phyloP scores from a whole-genome alignment of 1,140 invertebrate genomes.

The Dendroctonus valens region DNA sequence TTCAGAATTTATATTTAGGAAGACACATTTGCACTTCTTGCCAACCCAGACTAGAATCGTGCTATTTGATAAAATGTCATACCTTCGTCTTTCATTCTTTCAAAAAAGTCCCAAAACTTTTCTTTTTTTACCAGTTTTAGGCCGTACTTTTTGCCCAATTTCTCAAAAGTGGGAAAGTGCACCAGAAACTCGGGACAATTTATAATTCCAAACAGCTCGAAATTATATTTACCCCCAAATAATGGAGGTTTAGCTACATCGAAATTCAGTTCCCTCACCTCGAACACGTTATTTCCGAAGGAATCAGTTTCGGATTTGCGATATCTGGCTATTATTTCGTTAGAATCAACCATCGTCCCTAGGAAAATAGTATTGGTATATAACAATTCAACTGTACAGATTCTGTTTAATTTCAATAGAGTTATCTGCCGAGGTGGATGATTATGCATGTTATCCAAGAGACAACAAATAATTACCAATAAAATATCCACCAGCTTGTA shows the following conservation, averaged over 20 bases:
- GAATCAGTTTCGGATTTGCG: conserved; percentile 58
- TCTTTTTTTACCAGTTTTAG: conserved; percentile 73
- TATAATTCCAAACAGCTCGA: conserved; percentile 92
- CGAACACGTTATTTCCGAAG: conserved; percentile 89
- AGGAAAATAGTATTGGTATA: conserved; percentile 48
- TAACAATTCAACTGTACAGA: neutral
- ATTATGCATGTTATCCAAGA: neutral
- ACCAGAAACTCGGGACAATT: conserved; percentile 99
- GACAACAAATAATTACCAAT: conserved; percentile 62
- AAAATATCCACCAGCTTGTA: conserved; percentile 89
- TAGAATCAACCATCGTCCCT: conserved; percentile 91
- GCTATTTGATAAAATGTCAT: conserved; percentile 2
- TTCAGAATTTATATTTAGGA: neutral
- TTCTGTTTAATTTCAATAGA: neutral
- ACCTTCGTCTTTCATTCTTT: conserved; percentile 61
- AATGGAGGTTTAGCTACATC: conserved; percentile 72
- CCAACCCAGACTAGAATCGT: neutral
- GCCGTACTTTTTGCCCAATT: conserved; percentile 79
- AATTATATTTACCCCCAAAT: conserved; percentile 97
- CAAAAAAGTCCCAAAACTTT: conserved; percentile 81
- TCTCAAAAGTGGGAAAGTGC: conserved; percentile 82
- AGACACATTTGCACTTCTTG: no score
- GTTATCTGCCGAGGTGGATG: neutral
- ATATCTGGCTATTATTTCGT: conserved; percentile 75
- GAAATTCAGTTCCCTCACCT: conserved; percentile 72